Evolutionary conservation across 2,797 vertebrate genomes (phyloP), one percentile per base, ranked within the genome.

Genomic region (Crenuchus spilurus): DNA sequence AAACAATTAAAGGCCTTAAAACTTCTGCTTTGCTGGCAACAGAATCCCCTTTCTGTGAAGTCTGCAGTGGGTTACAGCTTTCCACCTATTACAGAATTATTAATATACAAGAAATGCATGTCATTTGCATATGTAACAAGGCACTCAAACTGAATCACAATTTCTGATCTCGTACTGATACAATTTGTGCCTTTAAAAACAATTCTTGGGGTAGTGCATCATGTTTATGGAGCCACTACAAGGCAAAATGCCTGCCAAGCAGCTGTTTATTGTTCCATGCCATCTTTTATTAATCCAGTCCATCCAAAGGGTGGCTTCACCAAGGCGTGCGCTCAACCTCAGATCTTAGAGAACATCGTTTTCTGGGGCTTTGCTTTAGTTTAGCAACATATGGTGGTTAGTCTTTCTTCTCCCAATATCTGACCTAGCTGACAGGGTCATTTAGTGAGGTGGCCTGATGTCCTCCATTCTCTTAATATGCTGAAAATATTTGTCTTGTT

Each of bases 1-100:
- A 86, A 80, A 83, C 68, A 85, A 87, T 89, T 81, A 86, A 42
- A 37, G 51, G 9, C 82, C 74, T 82, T 80, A 88, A 87, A 86
- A 78, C 35, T 31, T 49, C 70, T 62, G 81, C 55, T 84, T 79
- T 80, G 67, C 79, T 46, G 31, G 39, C 42, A 65, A 63, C 28
- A 42, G 16, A 37, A 42, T 18, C 1, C 10, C 31, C 42, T 49
- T n/a, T 8, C 16, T 33, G 28, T 2, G 1, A 8, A 9, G 31
- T 58, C 30, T 18, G 54, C 5, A 18, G 6, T n/a, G 2, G 31
- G 2, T 7, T 58, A 7, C 30, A n/a, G 31, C n/a, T 20, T 18
- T 33, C n/a, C 30, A 18, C 0, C 8, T 58, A 9, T 16, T 11
- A 37, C 30, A 3, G 18, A 37, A 8, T 16, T 41, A 62, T 62